Conservation (phyloP, 2,113 vertebrate genomes). For the Sander lucioperca region DNA sequence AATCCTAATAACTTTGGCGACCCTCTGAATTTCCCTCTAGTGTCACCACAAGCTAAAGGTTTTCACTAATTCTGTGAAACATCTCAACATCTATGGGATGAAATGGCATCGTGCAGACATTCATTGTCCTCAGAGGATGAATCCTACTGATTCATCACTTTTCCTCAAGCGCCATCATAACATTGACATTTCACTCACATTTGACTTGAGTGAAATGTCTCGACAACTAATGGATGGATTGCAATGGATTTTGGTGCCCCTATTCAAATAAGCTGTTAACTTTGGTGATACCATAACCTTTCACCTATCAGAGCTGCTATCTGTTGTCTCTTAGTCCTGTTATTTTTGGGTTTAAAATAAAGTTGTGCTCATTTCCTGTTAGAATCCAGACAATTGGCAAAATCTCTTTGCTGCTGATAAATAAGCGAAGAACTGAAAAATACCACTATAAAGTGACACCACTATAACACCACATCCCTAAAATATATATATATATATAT, state of each 20-base stretch:
- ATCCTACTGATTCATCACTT: background rate
- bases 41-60: too few relatives aligned
- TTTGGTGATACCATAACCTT: background rate
- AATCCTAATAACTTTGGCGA: background rate
- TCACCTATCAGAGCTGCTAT: fast-evolving
- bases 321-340: slow-evolving; percentile 8
- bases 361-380: background rate
- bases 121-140: background rate
- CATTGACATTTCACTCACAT: background rate
- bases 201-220: background rate
- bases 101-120: background rate
- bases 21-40: background rate
- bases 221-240: background rate
- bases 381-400: background rate
- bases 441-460: background rate
- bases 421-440: background rate
- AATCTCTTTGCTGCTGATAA: slow-evolving; percentile 1
- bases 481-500: too few relatives aligned
- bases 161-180: background rate
- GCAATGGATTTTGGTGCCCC: background rate
- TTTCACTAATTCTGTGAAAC: background rate
- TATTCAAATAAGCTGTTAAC: background rate
- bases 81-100: background rate
- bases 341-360: background rate
- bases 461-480: too few relatives aligned